phyloP scores from a whole-genome alignment of 2,113 vertebrate genomes.

The Emydocephalus ijimae region DNA sequence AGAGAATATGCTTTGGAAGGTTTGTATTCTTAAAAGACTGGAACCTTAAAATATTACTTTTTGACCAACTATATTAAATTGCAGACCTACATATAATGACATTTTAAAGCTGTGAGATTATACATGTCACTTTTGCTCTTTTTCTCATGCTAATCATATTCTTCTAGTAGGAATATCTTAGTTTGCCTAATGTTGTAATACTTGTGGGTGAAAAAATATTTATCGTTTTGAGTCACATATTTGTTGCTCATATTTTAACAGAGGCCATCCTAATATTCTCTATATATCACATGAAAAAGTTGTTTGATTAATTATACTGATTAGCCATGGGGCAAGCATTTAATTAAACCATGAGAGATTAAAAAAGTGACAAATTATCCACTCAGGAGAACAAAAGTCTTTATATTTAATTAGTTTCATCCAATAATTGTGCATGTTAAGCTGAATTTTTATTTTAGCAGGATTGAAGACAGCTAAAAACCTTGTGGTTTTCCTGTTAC shows the following conservation, averaged over 20 bases:
- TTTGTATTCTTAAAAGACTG: not conserved
- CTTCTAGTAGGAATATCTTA: not conserved
- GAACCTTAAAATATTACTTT: no score
- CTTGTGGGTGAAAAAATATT: not conserved
- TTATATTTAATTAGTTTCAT: slow-evolving; percentile 72
- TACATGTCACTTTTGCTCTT: not conserved
- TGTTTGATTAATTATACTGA: slow-evolving; percentile 74
- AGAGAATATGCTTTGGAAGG: not conserved
- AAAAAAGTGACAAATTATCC: slow-evolving; percentile 75
- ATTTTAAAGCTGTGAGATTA: not conserved
- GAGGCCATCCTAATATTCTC: slow-evolving; percentile 52
- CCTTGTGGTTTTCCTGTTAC: slow-evolving; percentile 41
- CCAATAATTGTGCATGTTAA: slow-evolving; percentile 60
- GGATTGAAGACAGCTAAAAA: slow-evolving; percentile 51
- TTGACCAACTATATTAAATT: not conserved
- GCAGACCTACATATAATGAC: not conserved
- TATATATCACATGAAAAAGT: slow-evolving; percentile 53
- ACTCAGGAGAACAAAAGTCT: slow-evolving; percentile 71
- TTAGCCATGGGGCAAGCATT: slow-evolving; percentile 78
- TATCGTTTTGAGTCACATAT: slow-evolving; percentile 27
- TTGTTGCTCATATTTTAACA: slow-evolving; percentile 39
- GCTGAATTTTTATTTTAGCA: slow-evolving; percentile 58
- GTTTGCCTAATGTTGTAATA: not conserved
- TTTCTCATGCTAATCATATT: not conserved
- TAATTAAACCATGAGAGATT: slow-evolving; percentile 77